These are phyloP conservation scores for Aleiodes alternator DNA, from an alignment of 2,888 invertebrate species.

Conservation along the genomic window DNA sequence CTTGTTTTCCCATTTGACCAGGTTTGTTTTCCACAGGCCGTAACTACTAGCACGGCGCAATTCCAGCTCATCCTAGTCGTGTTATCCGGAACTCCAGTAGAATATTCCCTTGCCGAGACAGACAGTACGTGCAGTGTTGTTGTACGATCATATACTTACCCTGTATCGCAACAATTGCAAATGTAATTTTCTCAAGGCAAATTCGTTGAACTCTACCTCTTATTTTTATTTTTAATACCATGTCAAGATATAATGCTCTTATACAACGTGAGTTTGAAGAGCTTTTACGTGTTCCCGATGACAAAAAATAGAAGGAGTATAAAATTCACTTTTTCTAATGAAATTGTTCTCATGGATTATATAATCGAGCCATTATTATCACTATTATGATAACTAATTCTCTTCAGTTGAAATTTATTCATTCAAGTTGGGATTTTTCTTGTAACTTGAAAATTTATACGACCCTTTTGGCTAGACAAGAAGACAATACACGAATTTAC, in stretches of 20 bases:
- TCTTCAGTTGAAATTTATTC: background rate
- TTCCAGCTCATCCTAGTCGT: background rate
- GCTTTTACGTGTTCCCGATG: too few relatives aligned
- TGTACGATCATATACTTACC: slow-evolving; percentile 43
- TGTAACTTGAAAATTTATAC: too few relatives aligned
- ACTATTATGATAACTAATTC: background rate
- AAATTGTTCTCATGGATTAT: slow-evolving; percentile 18
- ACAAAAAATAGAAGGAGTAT: too few relatives aligned
- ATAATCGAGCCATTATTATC: slow-evolving; percentile 12
- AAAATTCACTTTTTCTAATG: slow-evolving; percentile 30
- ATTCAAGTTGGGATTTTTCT: too few relatives aligned
- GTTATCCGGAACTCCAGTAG: background rate
- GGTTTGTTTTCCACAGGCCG: too few relatives aligned
- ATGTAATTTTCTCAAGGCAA: too few relatives aligned
- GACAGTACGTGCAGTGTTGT: slow-evolving; percentile 53
- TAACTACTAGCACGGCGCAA: slow-evolving; percentile 7
- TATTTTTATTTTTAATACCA: too few relatives aligned
- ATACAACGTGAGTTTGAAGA: too few relatives aligned
- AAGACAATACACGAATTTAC: too few relatives aligned
- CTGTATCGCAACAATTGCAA: slow-evolving; percentile 29
- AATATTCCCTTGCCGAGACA: slow-evolving; percentile 41
- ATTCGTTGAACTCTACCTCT: too few relatives aligned
- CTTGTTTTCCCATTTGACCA: background rate
- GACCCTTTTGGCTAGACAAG: too few relatives aligned
- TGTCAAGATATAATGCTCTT: too few relatives aligned